These are phyloP conservation scores for Pocillopora damicornis DNA, from an alignment of 64 coral and sea anemone genomes.

Conservation along the genomic window DNA sequence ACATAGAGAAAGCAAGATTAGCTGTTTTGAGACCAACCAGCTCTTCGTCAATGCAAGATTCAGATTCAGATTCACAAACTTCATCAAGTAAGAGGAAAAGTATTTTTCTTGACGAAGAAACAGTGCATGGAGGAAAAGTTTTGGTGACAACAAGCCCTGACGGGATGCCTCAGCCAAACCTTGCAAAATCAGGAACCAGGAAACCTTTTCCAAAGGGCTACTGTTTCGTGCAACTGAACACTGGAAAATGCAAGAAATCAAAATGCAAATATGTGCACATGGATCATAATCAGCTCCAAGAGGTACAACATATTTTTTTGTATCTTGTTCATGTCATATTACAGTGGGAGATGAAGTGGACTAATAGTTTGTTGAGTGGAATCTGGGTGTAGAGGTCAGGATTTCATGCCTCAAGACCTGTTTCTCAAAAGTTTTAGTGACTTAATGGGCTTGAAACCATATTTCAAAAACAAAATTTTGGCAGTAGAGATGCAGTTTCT, in stretches of 20 bases:
- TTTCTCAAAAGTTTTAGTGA: too few species aligned
- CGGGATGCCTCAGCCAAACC: slow-evolving; percentile 3
- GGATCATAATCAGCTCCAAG: slow-evolving; percentile 10
- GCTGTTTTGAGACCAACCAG: background rate
- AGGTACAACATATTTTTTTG: slow-evolving; percentile 3
- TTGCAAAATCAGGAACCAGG: background rate
- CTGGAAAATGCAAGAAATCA: background rate
- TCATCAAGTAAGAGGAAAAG: slow-evolving; percentile 8
- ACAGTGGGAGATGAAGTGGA: too few species aligned
- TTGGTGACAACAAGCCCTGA: slow-evolving; percentile 13
- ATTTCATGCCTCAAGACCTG: too few species aligned
- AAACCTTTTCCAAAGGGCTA: background rate
- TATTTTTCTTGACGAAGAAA: background rate
- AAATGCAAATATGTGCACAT: slow-evolving; percentile 28
- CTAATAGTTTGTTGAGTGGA: too few species aligned
- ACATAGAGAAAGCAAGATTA: background rate
- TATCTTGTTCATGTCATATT: too few species aligned
- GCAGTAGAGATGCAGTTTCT: too few species aligned
- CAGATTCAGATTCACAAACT: background rate
- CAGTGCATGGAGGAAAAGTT: background rate
- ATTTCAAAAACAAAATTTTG: too few species aligned
- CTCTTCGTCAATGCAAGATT: background rate
- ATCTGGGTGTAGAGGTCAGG: too few species aligned
- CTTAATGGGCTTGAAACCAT: too few species aligned
- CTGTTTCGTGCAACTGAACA: slow-evolving; percentile 26